Evolutionary conservation across 2,797 vertebrate species (phyloP).

Genomic region (Bufotes viridis): DNA sequence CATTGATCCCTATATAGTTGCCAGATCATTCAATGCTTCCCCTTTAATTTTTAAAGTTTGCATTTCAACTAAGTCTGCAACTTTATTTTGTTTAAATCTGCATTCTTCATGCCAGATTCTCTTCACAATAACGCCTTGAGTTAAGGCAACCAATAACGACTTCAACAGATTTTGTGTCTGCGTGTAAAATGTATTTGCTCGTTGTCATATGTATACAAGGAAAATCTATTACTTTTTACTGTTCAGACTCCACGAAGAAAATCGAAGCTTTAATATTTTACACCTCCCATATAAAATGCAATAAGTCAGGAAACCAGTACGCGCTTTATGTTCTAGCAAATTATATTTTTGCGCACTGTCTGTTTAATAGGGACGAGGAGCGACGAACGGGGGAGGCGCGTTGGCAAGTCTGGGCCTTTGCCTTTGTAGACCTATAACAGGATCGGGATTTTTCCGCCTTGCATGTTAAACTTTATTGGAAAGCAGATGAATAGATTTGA

Average conservation of each 20-base stretch:
- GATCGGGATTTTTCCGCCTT: slow-evolving; percentile 59
- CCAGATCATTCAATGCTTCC: background rate
- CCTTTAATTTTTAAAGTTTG: slow-evolving; percentile 26
- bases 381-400: slow-evolving; percentile 3
- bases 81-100: background rate
- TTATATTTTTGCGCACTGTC: slow-evolving; percentile 63
- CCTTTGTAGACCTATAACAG: slow-evolving; percentile 41
- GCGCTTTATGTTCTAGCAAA: slow-evolving; percentile 64
- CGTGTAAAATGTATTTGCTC: slow-evolving; percentile 49
- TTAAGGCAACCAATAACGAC: slow-evolving; percentile 36
- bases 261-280: slow-evolving; percentile 59
- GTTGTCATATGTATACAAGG: slow-evolving; percentile 37
- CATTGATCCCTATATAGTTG: background rate
- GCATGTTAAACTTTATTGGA: slow-evolving; percentile 66
- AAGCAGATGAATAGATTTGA: slow-evolving; percentile 67
- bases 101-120: background rate
- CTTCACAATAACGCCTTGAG: slow-evolving; percentile 31
- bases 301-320: slow-evolving; percentile 30
- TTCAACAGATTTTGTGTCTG: slow-evolving; percentile 32
- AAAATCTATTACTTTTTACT: slow-evolving; percentile 54
- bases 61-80: background rate
- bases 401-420: slow-evolving; percentile 31
- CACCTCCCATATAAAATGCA: slow-evolving; percentile 51
- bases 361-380: slow-evolving; percentile 57
- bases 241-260: slow-evolving; percentile 31